Evolutionary conservation across 2,888 invertebrate genomes (phyloP), one percentile per base, ranked within the genome.

Genomic region (Hirudinaria manillensis): DNA sequence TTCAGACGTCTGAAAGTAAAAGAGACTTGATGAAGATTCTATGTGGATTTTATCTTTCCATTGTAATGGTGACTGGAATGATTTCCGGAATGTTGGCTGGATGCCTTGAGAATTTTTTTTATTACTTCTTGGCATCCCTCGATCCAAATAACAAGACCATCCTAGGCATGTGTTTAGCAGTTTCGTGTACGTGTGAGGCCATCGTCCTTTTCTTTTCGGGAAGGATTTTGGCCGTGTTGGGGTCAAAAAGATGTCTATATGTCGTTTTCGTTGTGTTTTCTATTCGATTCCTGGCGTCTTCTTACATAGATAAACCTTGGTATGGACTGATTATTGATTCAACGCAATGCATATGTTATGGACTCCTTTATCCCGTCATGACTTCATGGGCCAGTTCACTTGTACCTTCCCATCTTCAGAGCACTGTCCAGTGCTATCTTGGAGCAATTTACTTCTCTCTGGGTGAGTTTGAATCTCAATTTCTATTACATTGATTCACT

Each of bases 331-430:
- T 93, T 0, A 89, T 95, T 73, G 96, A 96, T 85, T 84, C 93
- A 77, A 86, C 92, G 13, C 93, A 95, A 85, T 94, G 95, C 0
- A 86, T 94, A 32, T 93, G 94, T 0, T 92, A 92, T 83, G 94
- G 94, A 32, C 86, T 94, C 79, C 92, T 93, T 92, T 93, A 93
- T 91, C 92, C 93, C n/a, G 92, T 94, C 53, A 93, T 93, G 0
- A 92, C 93, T 7, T 92, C 93, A 0, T 93, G 93, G 84, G 93
- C 92, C 81, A 91, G 92, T 21, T 89, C 91, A 84, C 86, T 93
- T 80, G 92, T 93, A 0, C 93, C 94, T 0, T 91, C 91, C 83
- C 92, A 90, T 81, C 87, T 93, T 79, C 86, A 93, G 76, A 93
- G 93, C 6, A 93, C 93, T 0, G 87, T 93, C 74, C 93, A 93